Base-by-base conservation (phyloP, 2,888 invertebrate genomes). In the Nephrotoma appendiculata region DNA sequence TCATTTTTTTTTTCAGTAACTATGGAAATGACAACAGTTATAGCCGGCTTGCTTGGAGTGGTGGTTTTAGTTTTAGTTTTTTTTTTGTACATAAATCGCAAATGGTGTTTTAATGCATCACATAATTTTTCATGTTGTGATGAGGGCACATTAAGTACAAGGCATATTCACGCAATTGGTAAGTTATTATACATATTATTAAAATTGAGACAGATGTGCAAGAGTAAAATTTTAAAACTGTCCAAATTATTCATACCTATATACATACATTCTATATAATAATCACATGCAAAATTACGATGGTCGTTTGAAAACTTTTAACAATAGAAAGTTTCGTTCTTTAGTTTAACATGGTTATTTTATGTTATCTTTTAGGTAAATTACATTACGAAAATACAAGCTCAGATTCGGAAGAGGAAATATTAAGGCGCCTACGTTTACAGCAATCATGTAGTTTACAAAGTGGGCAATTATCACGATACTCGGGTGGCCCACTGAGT, bases 31-130 rank as follows among this genome's bases (percentile, higher is more conserved):
- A 96, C 96, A 89, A 96, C 97, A 90, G 95, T 97, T 91, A 94
- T 98, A 91, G 97, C 97, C 90, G 97, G 96, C 88, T 95, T 97
- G 89, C 96, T 95, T 88, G 96, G 96, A 88, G 95, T 98, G 90
- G 95, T 97, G 87, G 95, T 95, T 41, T 93, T 98, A 87, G 93
- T 98, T 89, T 93, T 98, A 89, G 95, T 98, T 88, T 94, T 98
- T 89, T 95, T 97, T 89, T 93, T 98, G 89, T 98, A 98, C 92
- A 94, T 98, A 88, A 96, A 96, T 90, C 95, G 97, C 90, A 95
- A 94, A 91, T 93, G 94, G 90, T 95, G 95, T 90, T 95, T 94
- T 90, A 93, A 93, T 88, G 92, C 93, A 88, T 92, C 93, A 87
- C 93, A 93, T 88, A 93, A 93, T 88, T 93, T 94, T 88, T 92